Percentiles rank a stretch among this genome's conserved stretches.
phyloP scores from a whole-genome alignment of 2,888 invertebrate species.

The Corbicula japonica region DNA sequence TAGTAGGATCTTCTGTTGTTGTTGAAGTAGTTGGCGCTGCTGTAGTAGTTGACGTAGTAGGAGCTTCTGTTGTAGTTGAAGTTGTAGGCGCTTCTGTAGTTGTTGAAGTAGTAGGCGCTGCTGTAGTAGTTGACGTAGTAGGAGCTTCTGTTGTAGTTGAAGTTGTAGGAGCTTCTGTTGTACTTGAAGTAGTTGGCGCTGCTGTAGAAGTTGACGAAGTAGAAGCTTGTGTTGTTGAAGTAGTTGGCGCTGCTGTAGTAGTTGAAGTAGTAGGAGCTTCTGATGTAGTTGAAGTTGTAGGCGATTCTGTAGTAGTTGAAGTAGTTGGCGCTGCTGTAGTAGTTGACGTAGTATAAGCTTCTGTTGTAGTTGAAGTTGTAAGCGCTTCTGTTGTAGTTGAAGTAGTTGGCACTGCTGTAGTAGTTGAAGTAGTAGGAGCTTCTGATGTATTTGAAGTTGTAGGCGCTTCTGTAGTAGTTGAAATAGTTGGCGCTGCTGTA shows the following conservation, averaged over 20 bases:
- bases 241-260: background rate
- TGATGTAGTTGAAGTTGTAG: conserved; percentile 18
- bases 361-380: conserved; percentile 4
- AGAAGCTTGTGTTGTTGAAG: background rate
- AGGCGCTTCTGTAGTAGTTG: conserved; percentile 8
- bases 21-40: conserved; percentile 10
- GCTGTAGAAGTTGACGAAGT: conserved; percentile 14
- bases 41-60: background rate
- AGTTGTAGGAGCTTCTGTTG: conserved; percentile 2
- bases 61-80: background rate
- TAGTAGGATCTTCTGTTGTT: conserved; percentile 12
- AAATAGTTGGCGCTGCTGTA: conserved; percentile 5
- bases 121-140: background rate
- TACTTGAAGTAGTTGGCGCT: background rate
- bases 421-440: conserved; percentile 10
- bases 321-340: conserved; percentile 27
- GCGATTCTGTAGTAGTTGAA: conserved; percentile 19
- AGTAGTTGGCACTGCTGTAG: conserved; percentile 11
- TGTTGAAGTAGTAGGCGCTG: background rate
- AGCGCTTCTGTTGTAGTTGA: conserved; percentile 9
- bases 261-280: conserved; percentile 21
- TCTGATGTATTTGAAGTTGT: conserved; percentile 7
- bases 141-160: background rate
- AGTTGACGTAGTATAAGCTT: conserved; percentile 3
- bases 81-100: background rate